Base-by-base conservation (phyloP, 1,140 invertebrate genomes). In the Danaus plexippus region DNA sequence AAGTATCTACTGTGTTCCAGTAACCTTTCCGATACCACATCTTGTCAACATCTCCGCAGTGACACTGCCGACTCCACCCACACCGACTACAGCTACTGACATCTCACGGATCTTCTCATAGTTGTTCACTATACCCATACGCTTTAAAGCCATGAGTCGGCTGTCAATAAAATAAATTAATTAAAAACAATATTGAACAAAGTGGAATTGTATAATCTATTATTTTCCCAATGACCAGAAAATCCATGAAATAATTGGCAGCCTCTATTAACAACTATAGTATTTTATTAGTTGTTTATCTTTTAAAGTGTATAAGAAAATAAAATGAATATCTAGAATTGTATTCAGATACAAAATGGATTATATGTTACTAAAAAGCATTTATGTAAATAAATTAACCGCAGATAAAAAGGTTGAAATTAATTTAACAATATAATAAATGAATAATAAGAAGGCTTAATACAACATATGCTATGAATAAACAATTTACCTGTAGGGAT, bases 61-160 rank as follows among this genome's bases (percentile, higher is more conserved):
- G 2, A 99, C 98, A 89, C 96, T 98, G 11, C 98, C 98, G 55
- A 99, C 98, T 52, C 98, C 98, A 48, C 98, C 98, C 10, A 99
- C 93, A n/a, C 98, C 98, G 18, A 99, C 97, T 49, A 99, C 92
- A 22, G 95, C 96, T 9, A 99, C 94, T 9, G 97, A 92, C 78
- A 93, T 93, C 42, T 95, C 91, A 55, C 98, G 89, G 66, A 99
- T 99, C 73, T 92, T 92, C 88, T 99, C 97, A 89, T 99, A 99
- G 83, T 99, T 97, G 62, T 99, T 91, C 2, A 99, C 98, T 71
- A 99, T 99, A 45, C 98, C 98, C 98, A 99, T 99, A 66, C 97
- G 88, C 80, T 99, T 97, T 47, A 99, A 87, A 1, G 98, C 98
- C 97, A 99, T 99, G 3, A 99, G 87, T 22, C 98, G 96, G 89